Base-by-base conservation (phyloP, 1,140 invertebrate species). In the Camponotus vicinus region DNA sequence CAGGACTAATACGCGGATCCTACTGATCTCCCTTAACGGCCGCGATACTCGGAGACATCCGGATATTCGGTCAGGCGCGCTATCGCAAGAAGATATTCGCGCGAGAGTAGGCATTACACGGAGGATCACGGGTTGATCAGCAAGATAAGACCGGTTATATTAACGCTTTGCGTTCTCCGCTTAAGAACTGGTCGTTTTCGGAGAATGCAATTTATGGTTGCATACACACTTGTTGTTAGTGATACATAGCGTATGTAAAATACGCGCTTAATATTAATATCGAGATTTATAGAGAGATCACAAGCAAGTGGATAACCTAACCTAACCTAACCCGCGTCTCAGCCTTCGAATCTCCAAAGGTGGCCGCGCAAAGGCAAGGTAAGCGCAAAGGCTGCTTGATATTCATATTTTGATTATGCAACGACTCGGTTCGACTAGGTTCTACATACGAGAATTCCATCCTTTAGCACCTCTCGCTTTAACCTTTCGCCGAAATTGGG, bases 401-500 rank as follows among this genome's bases (percentile, higher is more conserved):
- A 49, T 82, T 82, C 66, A 82, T 82, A 73, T 73, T 75, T 83
- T 71, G 73, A 63, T 83, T 61, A 83, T 83, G 79, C 79, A 61
- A 27, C 55, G 52, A 82, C 21, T 80, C 49, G 42, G 78, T 57
- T 80, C 49, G 49, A 52, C 49, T 18, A 52, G 78, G 70, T 71
- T 59, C 67, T 42, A 69, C 69, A 83, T 61, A 8, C 52, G 40
- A 42, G 57, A 83, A 40, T 73, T 83, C n/a, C 79, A 32, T 73
- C 64, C 79, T 73, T 73, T 75, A 73, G 40, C 79, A 61, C 55
- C 69, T 73, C 55, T 73, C 55, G 79, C 59, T 61, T 37, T 49
- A 49, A 40, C 55, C 55, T 80, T 49, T 85, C 52, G 57, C 55
- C 37, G 66, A 66, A 87, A 89, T 69, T 49, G 80, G 69, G 61